Percentiles rank a stretch among this genome's conserved stretches.
These are phyloP conservation scores for Trissoscelio sp. DNA, from an alignment of 2,888 invertebrate species.

Conservation along the genomic window DNA sequence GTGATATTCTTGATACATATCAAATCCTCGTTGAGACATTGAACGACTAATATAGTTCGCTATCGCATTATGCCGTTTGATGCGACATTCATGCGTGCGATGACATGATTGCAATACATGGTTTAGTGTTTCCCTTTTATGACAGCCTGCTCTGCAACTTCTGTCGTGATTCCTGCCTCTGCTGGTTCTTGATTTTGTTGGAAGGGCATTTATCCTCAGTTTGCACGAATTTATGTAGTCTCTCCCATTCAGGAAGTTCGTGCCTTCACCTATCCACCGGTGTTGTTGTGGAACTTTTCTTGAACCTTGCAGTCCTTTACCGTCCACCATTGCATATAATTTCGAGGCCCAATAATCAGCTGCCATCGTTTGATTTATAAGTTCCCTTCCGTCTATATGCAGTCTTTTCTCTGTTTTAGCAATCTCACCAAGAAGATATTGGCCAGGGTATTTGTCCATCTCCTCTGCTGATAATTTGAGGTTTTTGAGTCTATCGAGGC, in stretches of 20 bases:
- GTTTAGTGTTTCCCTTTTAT: slow-evolving; percentile 26
- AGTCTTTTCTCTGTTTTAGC: background rate
- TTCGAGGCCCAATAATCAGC: background rate
- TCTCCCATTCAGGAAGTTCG: slow-evolving; percentile 29
- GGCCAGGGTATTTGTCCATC: background rate
- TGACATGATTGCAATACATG: slow-evolving; percentile 56
- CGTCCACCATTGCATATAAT: slow-evolving; percentile 33
- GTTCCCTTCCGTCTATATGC: background rate
- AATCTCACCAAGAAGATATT: background rate
- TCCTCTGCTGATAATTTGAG: background rate
- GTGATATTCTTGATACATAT: slow-evolving; percentile 71
- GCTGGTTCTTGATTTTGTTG: slow-evolving; percentile 20
- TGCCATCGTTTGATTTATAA: background rate
- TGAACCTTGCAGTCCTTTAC: slow-evolving; percentile 15
- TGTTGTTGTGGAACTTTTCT: slow-evolving; percentile 37
- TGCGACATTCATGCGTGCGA: slow-evolving; percentile 74
- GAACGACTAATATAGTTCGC: slow-evolving; percentile 22
- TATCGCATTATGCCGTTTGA: slow-evolving; percentile 76
- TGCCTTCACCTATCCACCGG: slow-evolving; percentile 45
- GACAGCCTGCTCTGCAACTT: slow-evolving; percentile 53
- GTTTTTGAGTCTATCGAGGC: background rate
- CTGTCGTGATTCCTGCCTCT: background rate
- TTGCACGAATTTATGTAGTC: slow-evolving; percentile 41
- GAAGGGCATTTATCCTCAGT: slow-evolving; percentile 50
- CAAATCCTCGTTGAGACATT: slow-evolving; percentile 67